Percentiles rank a stretch among this genome's conserved stretches.
Evolutionary conservation across 1,140 invertebrate genomes (phyloP).

Genomic region (Platorchestia sp.): DNA sequence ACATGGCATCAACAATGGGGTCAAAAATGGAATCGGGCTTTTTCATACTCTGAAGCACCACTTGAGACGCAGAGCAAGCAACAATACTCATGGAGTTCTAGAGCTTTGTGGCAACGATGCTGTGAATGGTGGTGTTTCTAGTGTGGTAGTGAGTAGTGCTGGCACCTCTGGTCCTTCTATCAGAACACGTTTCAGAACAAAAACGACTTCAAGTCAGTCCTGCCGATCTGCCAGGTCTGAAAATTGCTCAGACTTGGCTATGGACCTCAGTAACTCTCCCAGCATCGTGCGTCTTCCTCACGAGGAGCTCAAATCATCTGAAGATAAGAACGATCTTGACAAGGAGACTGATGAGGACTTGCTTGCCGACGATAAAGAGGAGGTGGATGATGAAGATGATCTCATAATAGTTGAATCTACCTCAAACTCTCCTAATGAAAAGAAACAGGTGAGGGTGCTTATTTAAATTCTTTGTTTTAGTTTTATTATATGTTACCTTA

Average conservation of each 20-base stretch:
- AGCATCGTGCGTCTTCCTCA: constrained; percentile 36
- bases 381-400: constrained; percentile 50
- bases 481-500: too few species aligned
- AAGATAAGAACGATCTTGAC: constrained; percentile 32
- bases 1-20: background rate
- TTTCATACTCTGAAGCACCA: background rate
- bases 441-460: constrained; percentile 51
- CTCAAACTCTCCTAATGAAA: constrained; percentile 42
- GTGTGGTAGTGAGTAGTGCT: background rate
- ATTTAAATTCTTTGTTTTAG: too few species aligned
- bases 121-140: background rate
- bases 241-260: background rate
- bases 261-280: constrained; percentile 50
- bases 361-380: constrained; percentile 13
- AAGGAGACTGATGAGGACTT: constrained; percentile 38
- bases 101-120: background rate
- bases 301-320: constrained; percentile 35
- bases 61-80: constrained; percentile 45
- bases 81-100: background rate
- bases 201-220: background rate
- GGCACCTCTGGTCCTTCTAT: background rate
- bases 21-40: background rate
- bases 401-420: constrained; percentile 9
- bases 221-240: background rate
- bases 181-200: background rate